Percentiles rank a stretch among this genome's conserved stretches.
phyloP scores from a whole-genome alignment of 2,888 invertebrate species.

The Lordiphosa fenestrarum region DNA sequence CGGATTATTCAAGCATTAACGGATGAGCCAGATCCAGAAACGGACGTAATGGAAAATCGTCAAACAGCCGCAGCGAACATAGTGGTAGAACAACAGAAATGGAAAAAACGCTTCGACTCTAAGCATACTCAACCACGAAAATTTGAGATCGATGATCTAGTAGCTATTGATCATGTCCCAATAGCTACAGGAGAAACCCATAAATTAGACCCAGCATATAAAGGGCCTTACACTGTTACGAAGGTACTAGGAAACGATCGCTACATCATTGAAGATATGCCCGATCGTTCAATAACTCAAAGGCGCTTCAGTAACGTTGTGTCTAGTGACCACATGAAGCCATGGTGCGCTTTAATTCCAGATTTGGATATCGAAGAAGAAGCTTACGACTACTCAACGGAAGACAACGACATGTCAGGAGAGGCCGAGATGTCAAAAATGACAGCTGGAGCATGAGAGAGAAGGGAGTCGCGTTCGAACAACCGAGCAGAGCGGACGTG shows the following conservation, averaged over 20 bases:
- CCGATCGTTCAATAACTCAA: not conserved
- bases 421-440: no score
- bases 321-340: not conserved
- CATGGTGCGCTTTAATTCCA: not conserved
- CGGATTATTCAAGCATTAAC: not conserved
- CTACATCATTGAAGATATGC: no score
- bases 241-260: no score
- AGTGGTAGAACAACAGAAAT: not conserved
- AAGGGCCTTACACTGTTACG: no score
- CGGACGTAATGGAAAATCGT: not conserved
- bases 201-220: no score
- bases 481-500: no score
- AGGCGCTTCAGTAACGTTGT: constrained; percentile 4
- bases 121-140: not conserved
- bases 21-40: not conserved
- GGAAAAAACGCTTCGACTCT: not conserved
- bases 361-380: not conserved
- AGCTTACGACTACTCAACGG: no score
- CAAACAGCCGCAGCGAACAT: constrained; percentile 4
- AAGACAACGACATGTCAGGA: no score
- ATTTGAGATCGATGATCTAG: constrained; percentile 2
- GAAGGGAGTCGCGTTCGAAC: no score
- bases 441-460: no score
- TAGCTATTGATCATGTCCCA: not conserved
- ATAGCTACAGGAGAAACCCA: not conserved